Evolutionary conservation across 1,140 invertebrate species (phyloP).

Genomic region (Delia radicum): DNA sequence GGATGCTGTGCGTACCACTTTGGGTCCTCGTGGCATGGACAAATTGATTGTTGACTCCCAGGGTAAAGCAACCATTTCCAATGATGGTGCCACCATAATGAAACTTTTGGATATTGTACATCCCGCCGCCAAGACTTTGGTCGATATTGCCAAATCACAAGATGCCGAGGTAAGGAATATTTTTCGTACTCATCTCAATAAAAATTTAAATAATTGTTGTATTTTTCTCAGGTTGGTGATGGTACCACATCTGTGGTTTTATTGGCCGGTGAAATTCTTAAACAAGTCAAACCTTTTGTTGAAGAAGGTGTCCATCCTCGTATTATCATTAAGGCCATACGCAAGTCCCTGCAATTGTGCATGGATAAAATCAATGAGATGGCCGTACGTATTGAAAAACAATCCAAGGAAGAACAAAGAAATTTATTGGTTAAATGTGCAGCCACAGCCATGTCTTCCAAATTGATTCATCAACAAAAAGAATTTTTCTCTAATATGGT

Average conservation of each 20-base stretch:
- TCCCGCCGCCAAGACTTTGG: constrained; percentile 95
- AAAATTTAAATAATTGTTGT: neutral
- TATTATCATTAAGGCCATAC: constrained; percentile 84
- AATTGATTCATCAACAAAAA: constrained; percentile 93
- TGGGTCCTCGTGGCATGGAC: constrained; percentile 99
- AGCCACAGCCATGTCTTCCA: constrained; percentile 93
- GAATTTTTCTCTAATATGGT: constrained; percentile 97
- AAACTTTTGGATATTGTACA: constrained; percentile 97
- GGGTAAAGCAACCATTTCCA: constrained; percentile 95
- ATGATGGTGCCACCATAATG: constrained; percentile 99
- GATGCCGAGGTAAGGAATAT: constrained; percentile 87
- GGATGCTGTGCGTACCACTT: constrained; percentile 92
- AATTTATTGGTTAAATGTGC: constrained; percentile 91
- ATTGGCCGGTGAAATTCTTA: constrained; percentile 93
- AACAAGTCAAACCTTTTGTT: constrained; percentile 91
- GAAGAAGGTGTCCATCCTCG: constrained; percentile 97
- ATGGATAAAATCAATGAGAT: constrained; percentile 84
- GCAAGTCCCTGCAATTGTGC: constrained; percentile 78
- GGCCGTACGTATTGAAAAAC: constrained; percentile 77
- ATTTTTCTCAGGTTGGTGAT: constrained; percentile 82
- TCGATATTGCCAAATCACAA: constrained; percentile 99
- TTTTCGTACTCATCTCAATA: neutral
- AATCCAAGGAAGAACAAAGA: constrained; percentile 62
- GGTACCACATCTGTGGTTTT: constrained; percentile 96
- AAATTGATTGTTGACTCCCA: constrained; percentile 93